Conservation (phyloP, 2,113 vertebrate genomes). For the Ranitomeya imitator region DNA sequence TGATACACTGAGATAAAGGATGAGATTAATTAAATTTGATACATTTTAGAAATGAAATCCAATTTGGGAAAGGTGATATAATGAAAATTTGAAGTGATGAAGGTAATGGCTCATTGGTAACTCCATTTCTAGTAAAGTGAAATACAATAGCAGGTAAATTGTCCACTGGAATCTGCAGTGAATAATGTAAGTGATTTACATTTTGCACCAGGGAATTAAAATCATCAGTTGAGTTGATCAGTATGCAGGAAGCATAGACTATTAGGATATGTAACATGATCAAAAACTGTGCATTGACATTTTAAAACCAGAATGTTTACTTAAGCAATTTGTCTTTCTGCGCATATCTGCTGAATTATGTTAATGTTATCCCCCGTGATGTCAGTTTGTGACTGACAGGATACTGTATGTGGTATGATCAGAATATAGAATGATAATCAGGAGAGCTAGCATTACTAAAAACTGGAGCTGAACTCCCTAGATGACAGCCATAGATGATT, state of each 20-base stretch:
- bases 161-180: conserved; percentile 40
- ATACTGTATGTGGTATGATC: conserved; percentile 6
- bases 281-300: conserved; percentile 40
- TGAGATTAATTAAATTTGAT: conserved; percentile 6
- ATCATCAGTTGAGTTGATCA: conserved; percentile 32
- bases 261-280: conserved; percentile 36
- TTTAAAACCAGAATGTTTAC: conserved; percentile 44
- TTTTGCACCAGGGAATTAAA: conserved; percentile 51
- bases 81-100: background rate
- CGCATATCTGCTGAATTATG: conserved; percentile 34
- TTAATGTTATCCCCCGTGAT: conserved; percentile 18
- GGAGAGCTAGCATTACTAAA: background rate
- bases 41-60: background rate
- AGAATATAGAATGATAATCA: background rate
- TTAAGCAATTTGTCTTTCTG: conserved; percentile 39
- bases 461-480: background rate
- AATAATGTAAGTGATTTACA: conserved; percentile 54
- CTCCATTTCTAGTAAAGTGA: conserved; percentile 28
- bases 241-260: conserved; percentile 34
- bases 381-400: conserved; percentile 1
- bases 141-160: conserved; percentile 32
- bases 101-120: conserved; percentile 34
- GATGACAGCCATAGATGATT: background rate
- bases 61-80: conserved; percentile 8
- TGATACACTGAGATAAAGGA: conserved; percentile 5